A percentile compares a stretch with the other conserved stretches of the same genome.
Conservation (phyloP, 2,888 invertebrate genomes). For the Tenthredo scrophulariae region DNA sequence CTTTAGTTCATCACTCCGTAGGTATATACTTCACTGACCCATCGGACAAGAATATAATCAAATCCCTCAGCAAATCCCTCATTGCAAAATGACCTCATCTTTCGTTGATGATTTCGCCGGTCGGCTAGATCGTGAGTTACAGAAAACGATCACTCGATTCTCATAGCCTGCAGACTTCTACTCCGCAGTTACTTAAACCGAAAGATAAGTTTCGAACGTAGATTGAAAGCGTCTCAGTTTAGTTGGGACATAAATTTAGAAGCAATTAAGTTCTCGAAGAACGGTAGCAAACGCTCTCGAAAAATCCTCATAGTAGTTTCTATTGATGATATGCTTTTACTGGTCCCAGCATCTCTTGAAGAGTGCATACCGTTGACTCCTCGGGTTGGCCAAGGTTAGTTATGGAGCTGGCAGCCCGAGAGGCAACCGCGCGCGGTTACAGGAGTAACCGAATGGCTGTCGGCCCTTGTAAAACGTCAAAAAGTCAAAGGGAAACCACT, state of each 20-base stretch:
- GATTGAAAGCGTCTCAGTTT: not conserved
- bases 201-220: not conserved
- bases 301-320: not conserved
- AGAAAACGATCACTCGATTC: not conserved
- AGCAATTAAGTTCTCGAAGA: not conserved
- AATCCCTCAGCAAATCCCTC: not conserved
- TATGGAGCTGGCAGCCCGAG: conserved; percentile 69
- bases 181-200: not conserved
- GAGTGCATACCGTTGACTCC: conserved; percentile 34
- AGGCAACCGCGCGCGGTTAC: conserved; percentile 70
- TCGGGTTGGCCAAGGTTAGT: conserved; percentile 75
- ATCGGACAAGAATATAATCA: conserved; percentile 13
- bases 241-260: not conserved
- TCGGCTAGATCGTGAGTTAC: not conserved
- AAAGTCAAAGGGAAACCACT: conserved; percentile 78
- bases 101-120: not conserved
- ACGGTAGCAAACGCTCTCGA: conserved; percentile 15
- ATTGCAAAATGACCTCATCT: not conserved
- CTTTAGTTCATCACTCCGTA: conserved; percentile 13
- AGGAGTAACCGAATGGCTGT: conserved; percentile 77
- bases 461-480: conserved; percentile 77
- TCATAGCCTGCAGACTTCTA: not conserved
- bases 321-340: conserved; percentile 19
- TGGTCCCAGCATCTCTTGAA: conserved; percentile 20
- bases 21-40: not conserved